A percentile compares a stretch with the other conserved stretches of the same genome.
Evolutionary conservation across 1,140 invertebrate species (phyloP).

Genomic region (Oedothorax gibbosus): DNA sequence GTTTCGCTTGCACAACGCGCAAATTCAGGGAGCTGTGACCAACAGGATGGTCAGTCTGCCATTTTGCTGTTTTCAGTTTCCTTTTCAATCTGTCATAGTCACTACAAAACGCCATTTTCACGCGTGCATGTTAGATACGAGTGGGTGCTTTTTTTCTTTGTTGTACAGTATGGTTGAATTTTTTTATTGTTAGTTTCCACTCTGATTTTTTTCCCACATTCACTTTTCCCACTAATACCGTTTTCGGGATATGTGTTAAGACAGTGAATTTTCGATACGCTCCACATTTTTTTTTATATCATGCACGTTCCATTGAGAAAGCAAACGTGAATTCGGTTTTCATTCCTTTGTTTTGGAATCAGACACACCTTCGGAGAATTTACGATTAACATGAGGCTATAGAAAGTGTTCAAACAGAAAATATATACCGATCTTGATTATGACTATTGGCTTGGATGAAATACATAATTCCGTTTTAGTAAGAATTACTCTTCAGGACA

Average conservation of each 20-base stretch:
- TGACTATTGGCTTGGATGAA: no score
- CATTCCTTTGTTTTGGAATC: no score
- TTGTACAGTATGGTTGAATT: background rate
- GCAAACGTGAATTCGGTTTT: no score
- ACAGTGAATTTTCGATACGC: no score
- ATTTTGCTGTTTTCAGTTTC: constrained; percentile 1
- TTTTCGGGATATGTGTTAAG: background rate
- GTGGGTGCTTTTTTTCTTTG: constrained; percentile 15
- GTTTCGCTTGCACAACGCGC: background rate
- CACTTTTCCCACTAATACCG: background rate
- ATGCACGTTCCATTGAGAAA: no score
- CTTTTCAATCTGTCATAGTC: background rate
- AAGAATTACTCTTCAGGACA: no score
- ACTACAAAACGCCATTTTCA: constrained; percentile 32
- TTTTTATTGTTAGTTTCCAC: background rate
- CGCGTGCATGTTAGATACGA: constrained; percentile 45
- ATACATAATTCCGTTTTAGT: no score
- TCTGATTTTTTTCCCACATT: background rate
- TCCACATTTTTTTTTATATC: no score
- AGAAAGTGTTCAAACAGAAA: no score
- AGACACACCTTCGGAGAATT: no score
- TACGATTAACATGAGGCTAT: no score
- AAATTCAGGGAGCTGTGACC: constrained; percentile 43
- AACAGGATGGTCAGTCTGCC: constrained; percentile 35
- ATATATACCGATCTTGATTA: no score